These are phyloP conservation scores for Microtus montanus DNA, from an alignment of 2,113 vertebrate genomes.

Conservation along the genomic window DNA sequence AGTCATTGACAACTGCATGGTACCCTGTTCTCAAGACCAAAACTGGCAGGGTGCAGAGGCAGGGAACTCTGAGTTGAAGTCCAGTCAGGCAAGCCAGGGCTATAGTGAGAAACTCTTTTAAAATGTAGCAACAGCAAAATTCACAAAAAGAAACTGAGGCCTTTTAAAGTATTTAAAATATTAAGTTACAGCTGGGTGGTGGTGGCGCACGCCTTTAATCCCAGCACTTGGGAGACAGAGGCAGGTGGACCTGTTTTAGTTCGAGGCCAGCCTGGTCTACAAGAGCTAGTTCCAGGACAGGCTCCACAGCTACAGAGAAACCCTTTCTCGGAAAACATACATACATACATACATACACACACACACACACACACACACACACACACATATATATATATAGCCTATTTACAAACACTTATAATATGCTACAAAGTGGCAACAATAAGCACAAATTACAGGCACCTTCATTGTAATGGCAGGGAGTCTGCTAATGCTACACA, in stretches of 20 bases:
- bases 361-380: too few species aligned
- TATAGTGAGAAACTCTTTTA: not conserved
- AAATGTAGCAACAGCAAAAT: not conserved
- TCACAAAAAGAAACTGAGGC: not conserved
- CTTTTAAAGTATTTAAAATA: constrained; percentile 33
- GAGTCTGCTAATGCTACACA: constrained; percentile 15
- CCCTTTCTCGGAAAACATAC: too few species aligned
- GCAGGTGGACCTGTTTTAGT: too few species aligned
- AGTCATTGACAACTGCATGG: not conserved
- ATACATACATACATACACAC: not conserved
- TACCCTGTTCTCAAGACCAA: not conserved
- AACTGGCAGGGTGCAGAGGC: too few species aligned
- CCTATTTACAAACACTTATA: constrained; percentile 10
- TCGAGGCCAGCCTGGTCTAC: too few species aligned
- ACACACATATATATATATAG: not conserved
- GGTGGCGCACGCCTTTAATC: too few species aligned
- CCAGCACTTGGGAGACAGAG: too few species aligned
- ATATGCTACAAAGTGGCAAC: not conserved
- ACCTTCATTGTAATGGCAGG: not conserved
- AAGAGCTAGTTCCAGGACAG: too few species aligned
- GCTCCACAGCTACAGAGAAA: too few species aligned
- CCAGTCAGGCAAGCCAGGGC: not conserved
- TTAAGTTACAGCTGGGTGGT: not conserved
- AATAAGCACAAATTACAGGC: not conserved
- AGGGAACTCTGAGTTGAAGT: not conserved